Base-by-base conservation (phyloP, 2,113 vertebrate species). In the Neodon shergylaensis region DNA sequence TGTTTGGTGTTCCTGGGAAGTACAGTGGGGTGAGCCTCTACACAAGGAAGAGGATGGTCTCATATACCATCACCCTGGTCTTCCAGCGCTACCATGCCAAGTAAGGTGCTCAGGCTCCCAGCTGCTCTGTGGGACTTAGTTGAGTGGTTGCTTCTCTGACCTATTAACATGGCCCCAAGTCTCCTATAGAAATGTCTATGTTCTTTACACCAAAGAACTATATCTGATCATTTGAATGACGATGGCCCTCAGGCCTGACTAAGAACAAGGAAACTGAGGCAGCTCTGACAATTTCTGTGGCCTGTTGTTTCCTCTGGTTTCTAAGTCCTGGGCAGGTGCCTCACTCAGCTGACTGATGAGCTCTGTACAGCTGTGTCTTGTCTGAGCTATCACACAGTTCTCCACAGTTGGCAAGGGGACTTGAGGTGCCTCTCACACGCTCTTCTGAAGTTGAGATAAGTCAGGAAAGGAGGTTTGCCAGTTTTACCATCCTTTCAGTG, bases 1-100 rank as follows among this genome's bases (percentile, higher is more conserved):
- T 99, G 61, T 99, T 99, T 0, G 99, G 99, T 0, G 99, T 99
- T 31, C 99, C 99, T 0, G 99, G 99, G 78, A 99, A 99, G 94
- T 99, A 99, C 98, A 99, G 99, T 0, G 99, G 99, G 2, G 99
- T 99, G 94, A 99, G 97, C 97, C 98, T 99, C 63, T 99, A 99
- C 86, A 99, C 99, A 85, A 98, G 98, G 97, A 99, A 98, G 95
- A 98, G 99, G 7, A 99, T 99, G 96, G 99, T 99, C 70, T 99
- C 99, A 0, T 99, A 99, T 97, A 99, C 99, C 0, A 98, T 99
- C 98, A 99, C 99, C 0, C 96, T 99, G 86, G 99, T 98, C 68
- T 98, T 99, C 72, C 99, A 98, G 98, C 98, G 31, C 49, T 99
- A 99, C 9, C 99, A 99, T 8, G 98, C 99, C 95, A 99, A 98